Evolutionary conservation across 2,888 invertebrate genomes (phyloP), one percentile per base, ranked within the genome.

Genomic region (Volucella inanis): DNA sequence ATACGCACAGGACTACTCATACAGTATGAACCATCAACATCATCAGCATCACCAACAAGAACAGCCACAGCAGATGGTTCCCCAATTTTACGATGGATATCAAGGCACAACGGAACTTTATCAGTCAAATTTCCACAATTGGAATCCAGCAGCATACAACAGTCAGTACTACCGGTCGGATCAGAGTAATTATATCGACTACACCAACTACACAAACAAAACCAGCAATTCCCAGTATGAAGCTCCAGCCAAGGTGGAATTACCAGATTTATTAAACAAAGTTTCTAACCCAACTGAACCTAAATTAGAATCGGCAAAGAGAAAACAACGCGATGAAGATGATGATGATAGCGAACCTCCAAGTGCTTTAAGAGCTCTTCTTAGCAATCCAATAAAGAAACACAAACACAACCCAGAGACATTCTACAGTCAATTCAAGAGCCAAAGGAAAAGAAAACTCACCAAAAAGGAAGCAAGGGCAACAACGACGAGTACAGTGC

Each of bases 281-380:
- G 15, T 6, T 10, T n/a, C 57, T 9, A 22, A 39, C 38, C 8
- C 15, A n/a, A 22, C 8, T 10, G 1, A 31, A 2, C n/a, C 50
- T 0, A 71, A 61, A 2, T 0, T 41, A 10, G 54, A 72, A 15
- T 64, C 68, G 0, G n/a, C 47, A 0, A 85, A 85, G 47, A 72
- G 82, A 9, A 86, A 78, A 12, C 59, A 49, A 3, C 14, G 59
- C 2, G 68, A 61, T 31, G 61, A 76, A 8, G 75, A 59, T 8
- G 77, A 65, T 0, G 65, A 83, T 10, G 71, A 72, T 15, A 64
- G 55, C 0, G 91, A 90, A 64, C 88, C 89, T 1, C 91, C 91
- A 14, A 91, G 91, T 85, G 94, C 94, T 52, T 89, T 95, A 18
- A 92, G 95, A 87, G 94, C 94, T 0, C 89, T 95, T 65, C 90